A percentile compares a stretch with the other conserved stretches of the same genome.
Conservation (phyloP, 2,797 vertebrate species). For the Liparis tanakae region DNA sequence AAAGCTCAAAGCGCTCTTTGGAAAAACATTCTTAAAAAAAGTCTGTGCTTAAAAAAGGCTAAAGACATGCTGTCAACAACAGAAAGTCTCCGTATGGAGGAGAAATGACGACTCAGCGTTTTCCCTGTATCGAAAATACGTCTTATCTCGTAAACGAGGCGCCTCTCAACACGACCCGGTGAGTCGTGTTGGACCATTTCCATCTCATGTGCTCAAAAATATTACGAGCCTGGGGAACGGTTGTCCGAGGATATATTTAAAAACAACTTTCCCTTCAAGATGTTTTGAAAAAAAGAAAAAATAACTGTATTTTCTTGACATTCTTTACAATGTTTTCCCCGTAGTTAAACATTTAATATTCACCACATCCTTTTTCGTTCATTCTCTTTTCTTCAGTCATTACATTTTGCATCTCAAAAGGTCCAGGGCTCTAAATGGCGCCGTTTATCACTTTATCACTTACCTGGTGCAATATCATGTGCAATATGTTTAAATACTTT, state of each 20-base stretch:
- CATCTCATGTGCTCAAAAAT: conserved; percentile 2
- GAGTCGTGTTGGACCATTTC: neutral
- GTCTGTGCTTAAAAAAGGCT: conserved; percentile 32
- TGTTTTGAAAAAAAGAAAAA: neutral
- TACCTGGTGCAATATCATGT: too few relatives aligned
- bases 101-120: conserved; percentile 24
- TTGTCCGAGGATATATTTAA: neutral
- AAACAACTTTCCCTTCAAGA: neutral
- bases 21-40: conserved; percentile 28
- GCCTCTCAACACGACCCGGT: conserved; percentile 5
- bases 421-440: conserved; percentile 23
- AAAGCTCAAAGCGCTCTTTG: conserved; percentile 30
- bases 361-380: neutral
- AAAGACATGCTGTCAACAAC: conserved; percentile 34
- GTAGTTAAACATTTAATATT: neutral
- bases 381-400: neutral
- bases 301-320: neutral
- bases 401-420: neutral
- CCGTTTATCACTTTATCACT: too few relatives aligned
- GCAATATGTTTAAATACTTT: too few relatives aligned
- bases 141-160: conserved; percentile 11
- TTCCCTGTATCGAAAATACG: conserved; percentile 17
- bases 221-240: neutral
- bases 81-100: conserved; percentile 16
- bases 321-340: neutral